Evolutionary conservation across 2,888 invertebrate genomes (phyloP).

Genomic region (Venustoraphidia nigricollis): DNA sequence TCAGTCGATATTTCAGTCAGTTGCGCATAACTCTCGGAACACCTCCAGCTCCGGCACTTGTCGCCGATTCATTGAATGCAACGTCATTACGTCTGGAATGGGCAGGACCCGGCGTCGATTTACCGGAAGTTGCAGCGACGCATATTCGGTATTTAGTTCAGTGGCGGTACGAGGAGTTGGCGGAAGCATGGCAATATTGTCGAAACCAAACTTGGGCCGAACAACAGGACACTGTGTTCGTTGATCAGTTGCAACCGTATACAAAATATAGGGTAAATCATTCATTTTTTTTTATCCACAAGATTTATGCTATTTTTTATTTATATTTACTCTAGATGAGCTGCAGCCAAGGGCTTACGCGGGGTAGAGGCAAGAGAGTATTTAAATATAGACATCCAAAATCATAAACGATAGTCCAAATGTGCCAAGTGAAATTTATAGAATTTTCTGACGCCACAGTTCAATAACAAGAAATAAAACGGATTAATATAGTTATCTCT

Average conservation of each 20-base stretch:
- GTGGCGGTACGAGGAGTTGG: constrained; percentile 55
- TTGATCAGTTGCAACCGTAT: constrained; percentile 70
- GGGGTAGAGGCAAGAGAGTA: no score
- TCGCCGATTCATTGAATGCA: constrained; percentile 60
- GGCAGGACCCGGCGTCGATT: constrained; percentile 38
- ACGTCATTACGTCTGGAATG: constrained; percentile 69
- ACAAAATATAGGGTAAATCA: constrained; percentile 71
- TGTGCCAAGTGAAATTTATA: no score
- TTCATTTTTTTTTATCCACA: neutral
- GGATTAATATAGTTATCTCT: no score
- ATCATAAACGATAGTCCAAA: no score
- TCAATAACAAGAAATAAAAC: neutral
- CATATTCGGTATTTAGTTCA: constrained; percentile 36
- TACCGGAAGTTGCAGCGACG: constrained; percentile 19
- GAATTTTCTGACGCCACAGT: neutral
- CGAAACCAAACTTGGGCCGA: constrained; percentile 52
- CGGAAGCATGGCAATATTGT: constrained; percentile 70
- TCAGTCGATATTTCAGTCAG: constrained; percentile 57
- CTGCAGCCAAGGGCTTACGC: neutral
- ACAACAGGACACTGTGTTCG: constrained; percentile 40
- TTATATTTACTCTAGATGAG: neutral
- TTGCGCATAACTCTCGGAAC: constrained; percentile 49
- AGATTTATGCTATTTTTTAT: neutral
- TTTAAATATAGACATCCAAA: no score
- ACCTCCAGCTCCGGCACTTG: constrained; percentile 59